Base-by-base conservation (phyloP, 2,888 invertebrate species). In the Aphidoletes aphidimyza region DNA sequence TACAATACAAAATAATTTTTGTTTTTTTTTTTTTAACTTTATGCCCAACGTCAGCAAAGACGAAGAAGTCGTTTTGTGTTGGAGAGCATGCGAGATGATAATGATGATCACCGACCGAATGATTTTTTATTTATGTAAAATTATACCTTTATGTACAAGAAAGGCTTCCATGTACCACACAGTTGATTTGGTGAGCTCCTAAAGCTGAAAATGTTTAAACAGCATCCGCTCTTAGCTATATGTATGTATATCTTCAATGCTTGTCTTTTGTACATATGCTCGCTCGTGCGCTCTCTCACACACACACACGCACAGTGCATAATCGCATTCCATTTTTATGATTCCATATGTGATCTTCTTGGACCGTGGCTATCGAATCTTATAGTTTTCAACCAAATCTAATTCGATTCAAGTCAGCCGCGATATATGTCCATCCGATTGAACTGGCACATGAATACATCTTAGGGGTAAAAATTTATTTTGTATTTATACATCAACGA, bases 201-300 rank as follows among this genome's bases (percentile, higher is more conserved):
- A 69, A 69, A 69, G 26, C 34, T 30, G 69, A 69, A 69, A 30
- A 5, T 34, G n/a, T 69, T 69, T 69, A 69, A 69, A 69, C 11
- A 69, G 69, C 69, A 69, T 69, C 69, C 69, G 69, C 69, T 69
- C 69, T 69, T 30, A 69, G 69, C 69, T 69, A 69, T 69, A 69
- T 30, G n/a, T 69, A 30, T 69, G 8, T 69, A 30, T 69, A 69
- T 69, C 69, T 69, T 69, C 14, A 30, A 69, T 69, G 2, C 69
- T n/a, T 2, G 34, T 30, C 2, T 47, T 8, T 39, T 39, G 11
- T 22, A 22, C 54, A 54, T 3, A 47, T 19, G 17, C 2, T 17
- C 54, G 22, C 22, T 22, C 54, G 22, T 22, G 22, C 22, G 30
- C 34, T n/a, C 47, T 17, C 2, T 17, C 54, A 54, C 22, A 54